phyloP scores from a whole-genome alignment of 1,140 invertebrate species.

The Lethrus apterus region DNA sequence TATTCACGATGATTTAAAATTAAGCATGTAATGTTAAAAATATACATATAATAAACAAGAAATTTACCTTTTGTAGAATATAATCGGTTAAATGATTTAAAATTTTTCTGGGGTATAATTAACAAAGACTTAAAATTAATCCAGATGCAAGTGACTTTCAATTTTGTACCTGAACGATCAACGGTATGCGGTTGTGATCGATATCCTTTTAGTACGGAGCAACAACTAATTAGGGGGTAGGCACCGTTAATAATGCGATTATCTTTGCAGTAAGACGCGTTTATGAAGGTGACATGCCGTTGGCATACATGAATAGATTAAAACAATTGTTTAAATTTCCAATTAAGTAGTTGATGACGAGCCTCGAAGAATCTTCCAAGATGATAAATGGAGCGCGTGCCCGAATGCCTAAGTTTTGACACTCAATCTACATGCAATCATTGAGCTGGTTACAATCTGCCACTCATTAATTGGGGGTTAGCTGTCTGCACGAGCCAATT shows the following conservation, averaged over 20 bases:
- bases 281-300: background rate
- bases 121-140: too few relatives aligned
- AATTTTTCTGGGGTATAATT: too few relatives aligned
- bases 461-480: slow-evolving; percentile 21
- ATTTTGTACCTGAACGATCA: slow-evolving; percentile 26
- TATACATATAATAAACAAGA: too few relatives aligned
- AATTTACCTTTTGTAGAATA: too few relatives aligned
- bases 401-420: slow-evolving; percentile 19
- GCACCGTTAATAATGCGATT: slow-evolving; percentile 26
- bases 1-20: too few relatives aligned
- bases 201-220: slow-evolving; percentile 15
- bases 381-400: slow-evolving; percentile 11
- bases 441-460: slow-evolving; percentile 14
- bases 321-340: too few relatives aligned
- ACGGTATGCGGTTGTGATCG: slow-evolving; percentile 11
- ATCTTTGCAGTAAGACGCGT: slow-evolving; percentile 14
- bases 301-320: too few relatives aligned
- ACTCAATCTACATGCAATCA: slow-evolving; percentile 25
- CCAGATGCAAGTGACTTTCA: too few relatives aligned
- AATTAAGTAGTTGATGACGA: background rate
- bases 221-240: slow-evolving; percentile 22
- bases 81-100: too few relatives aligned
- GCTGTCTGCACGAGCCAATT: slow-evolving; percentile 18
- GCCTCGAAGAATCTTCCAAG: slow-evolving; percentile 1
- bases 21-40: too few relatives aligned